phyloP scores from a whole-genome alignment of 1,140 invertebrate species.

The Pseudoatta argentina region DNA sequence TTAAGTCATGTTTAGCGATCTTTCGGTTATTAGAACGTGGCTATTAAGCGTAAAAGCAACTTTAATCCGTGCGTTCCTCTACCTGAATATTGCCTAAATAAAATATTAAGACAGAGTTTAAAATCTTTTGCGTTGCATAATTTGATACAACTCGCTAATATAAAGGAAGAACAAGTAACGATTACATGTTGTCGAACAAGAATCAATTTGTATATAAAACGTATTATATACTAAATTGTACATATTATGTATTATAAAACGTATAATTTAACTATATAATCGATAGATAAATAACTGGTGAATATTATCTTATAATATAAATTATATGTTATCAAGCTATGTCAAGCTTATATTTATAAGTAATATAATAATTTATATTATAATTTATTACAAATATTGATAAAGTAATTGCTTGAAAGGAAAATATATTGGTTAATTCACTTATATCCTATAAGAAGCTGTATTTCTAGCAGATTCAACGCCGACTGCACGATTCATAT shows the following conservation, averaged over 20 bases:
- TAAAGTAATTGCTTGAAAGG: neutral
- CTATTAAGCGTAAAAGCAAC: conserved; percentile 13
- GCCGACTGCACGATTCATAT: neutral
- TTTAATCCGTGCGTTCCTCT: neutral
- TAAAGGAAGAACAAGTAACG: neutral
- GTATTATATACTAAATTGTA: too few species aligned
- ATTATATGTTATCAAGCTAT: neutral
- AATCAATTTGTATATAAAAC: conserved; percentile 2
- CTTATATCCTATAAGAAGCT: neutral
- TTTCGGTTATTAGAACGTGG: conserved; percentile 26
- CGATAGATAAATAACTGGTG: neutral
- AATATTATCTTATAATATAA: conserved; percentile 5
- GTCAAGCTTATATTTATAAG: neutral
- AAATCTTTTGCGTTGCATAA: neutral
- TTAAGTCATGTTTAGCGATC: conserved; percentile 35
- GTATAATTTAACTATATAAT: neutral
- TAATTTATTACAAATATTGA: conserved; percentile 18
- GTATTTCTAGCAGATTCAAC: neutral
- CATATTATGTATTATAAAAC: neutral
- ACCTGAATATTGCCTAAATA: neutral
- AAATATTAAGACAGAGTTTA: neutral
- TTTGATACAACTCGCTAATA: conserved; percentile 5
- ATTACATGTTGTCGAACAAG: neutral
- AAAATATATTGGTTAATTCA: neutral
- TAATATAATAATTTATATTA: neutral